These are phyloP conservation scores for Neosilurus mollespiculum DNA, from an alignment of 2,797 vertebrate species.

Conservation along the genomic window DNA sequence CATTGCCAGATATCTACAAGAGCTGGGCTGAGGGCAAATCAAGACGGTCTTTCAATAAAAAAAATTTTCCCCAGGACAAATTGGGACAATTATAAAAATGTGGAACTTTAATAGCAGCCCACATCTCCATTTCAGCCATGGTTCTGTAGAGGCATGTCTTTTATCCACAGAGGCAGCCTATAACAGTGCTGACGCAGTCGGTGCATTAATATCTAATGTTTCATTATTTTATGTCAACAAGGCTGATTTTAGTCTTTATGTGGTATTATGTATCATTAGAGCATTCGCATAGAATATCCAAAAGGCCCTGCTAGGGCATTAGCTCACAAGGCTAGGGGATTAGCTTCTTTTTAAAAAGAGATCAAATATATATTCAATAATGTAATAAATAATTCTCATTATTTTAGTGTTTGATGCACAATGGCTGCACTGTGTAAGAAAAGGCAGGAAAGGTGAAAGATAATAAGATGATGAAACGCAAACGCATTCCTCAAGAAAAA, in stretches of 20 bases:
- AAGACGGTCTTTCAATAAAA: constrained; percentile 22
- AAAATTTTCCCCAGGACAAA: constrained; percentile 19
- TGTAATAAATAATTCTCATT: constrained; percentile 30
- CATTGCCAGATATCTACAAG: constrained; percentile 1
- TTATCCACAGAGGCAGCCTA: constrained; percentile 10
- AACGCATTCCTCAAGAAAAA: constrained; percentile 54
- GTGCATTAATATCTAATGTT: constrained; percentile 28
- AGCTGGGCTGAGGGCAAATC: constrained; percentile 26
- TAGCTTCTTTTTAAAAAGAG: constrained; percentile 23
- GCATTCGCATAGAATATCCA: background rate
- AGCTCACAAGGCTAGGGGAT: constrained; percentile 11
- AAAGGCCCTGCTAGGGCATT: constrained; percentile 3
- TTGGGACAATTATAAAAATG: constrained; percentile 32
- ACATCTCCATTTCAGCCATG: constrained; percentile 17
- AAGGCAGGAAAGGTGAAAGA: constrained; percentile 43
- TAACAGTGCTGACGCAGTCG: constrained; percentile 31
- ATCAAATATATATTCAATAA: constrained; percentile 27
- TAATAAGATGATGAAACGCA: constrained; percentile 51
- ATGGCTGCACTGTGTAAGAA: constrained; percentile 30
- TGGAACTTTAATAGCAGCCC: constrained; percentile 22
- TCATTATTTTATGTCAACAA: constrained; percentile 34
- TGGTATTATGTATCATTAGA: constrained; percentile 19
- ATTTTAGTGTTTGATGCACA: constrained; percentile 16
- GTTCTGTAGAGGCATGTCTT: background rate
- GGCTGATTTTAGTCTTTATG: constrained; percentile 22